Base-by-base conservation (phyloP, 2,113 vertebrate genomes). In the Entomyzon cyanotis region DNA sequence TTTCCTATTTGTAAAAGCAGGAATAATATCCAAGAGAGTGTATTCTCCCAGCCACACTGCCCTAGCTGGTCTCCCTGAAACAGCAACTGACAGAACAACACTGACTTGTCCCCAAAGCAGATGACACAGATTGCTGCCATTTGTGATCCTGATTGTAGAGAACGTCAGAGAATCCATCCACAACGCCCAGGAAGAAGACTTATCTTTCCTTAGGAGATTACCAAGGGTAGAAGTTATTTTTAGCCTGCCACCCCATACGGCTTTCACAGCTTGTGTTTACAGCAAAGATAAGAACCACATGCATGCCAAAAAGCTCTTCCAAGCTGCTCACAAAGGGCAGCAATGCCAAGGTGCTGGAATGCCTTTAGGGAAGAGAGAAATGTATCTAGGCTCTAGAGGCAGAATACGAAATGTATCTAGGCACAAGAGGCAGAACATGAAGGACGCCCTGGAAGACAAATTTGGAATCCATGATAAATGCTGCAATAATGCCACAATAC, bases 121-220 rank as follows among this genome's bases (percentile, higher is more conserved):
- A 52, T 16, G 76, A 78, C 75, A 55, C 55, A 70, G 80, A 42
- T 87, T 13, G 1, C 53, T 83, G 78, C 46, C 79, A 41, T 55
- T 81, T 73, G 67, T 80, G 75, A 90, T 87, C 92, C 67, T 23
- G 69, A 83, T 0, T 8, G 28, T 21, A 75, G 33, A 56, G 33
- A 95, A 90, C 21, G 1, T 1, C 86, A 75, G 47, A 75, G 89
- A 92, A 93, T 87, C 68, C 94, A 81, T 71, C 62, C 84, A 23
- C 22, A 58, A 58, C 0, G 0, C 23, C 41, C 62, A 69, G 77
- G 50, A 89, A 90, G 71, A 87, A 89, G 93, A 95, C 50, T 97
- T 96, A 94, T 74, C 94, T 96, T 95, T 93, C 94, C 81, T 94
- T 95, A 95, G 56, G 74, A 68, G 95, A 97, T 94, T 97, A 96